phyloP scores from a whole-genome alignment of 2,888 invertebrate genomes.

The Sinohyriopsis cumingii region DNA sequence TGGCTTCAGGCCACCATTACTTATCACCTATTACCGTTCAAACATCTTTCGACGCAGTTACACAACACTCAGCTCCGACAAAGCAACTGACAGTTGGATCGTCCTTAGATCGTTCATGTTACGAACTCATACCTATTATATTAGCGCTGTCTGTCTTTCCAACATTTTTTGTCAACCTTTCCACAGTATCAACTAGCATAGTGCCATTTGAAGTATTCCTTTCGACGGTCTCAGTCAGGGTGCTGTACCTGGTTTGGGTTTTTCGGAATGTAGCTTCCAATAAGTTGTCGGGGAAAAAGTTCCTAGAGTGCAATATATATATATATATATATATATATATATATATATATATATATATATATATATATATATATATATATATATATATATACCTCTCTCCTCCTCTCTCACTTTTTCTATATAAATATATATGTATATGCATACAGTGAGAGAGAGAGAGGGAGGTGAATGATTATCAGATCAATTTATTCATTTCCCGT shows the following conservation, averaged over 20 bases:
- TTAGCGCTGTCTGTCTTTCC: conserved; percentile 77
- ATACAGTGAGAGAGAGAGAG: too few relatives aligned
- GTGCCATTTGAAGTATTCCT: conserved; percentile 27
- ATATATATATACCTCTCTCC: neutral
- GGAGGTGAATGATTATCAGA: too few relatives aligned
- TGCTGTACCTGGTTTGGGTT: conserved; percentile 31
- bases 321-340: neutral
- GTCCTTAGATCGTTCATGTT: neutral
- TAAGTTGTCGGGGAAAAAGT: conserved; percentile 59
- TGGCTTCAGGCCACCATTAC: too few relatives aligned
- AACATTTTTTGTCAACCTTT: conserved; percentile 13
- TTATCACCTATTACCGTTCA: too few relatives aligned
- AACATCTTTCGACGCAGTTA: too few relatives aligned
- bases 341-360: too few relatives aligned
- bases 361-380: conserved; percentile 2
- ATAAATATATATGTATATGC: too few relatives aligned
- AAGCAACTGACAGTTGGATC: too few relatives aligned
- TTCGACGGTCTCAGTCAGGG: neutral
- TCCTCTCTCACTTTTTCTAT: too few relatives aligned
- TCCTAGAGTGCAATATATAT: conserved; percentile 39
- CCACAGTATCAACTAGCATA: neutral
- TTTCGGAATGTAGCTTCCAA: conserved; percentile 55
- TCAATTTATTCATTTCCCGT: too few relatives aligned
- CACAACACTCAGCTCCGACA: too few relatives aligned
- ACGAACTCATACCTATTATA: conserved; percentile 46